Percentiles rank a stretch among this genome's conserved stretches.
phyloP scores from a whole-genome alignment of 2,113 vertebrate species.

The Corythaixoides concolor region DNA sequence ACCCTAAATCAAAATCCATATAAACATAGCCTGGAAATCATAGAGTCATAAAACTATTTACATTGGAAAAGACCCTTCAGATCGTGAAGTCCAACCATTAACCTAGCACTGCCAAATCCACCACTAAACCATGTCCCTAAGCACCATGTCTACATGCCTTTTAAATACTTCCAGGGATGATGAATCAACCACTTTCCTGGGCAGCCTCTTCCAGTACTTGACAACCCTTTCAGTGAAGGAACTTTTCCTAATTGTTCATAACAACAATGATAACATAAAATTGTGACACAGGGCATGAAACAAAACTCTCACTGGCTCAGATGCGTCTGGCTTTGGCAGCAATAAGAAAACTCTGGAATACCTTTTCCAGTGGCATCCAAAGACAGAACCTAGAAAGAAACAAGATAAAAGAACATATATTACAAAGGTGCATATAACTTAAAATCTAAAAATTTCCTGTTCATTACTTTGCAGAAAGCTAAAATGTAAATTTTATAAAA shows the following conservation, averaged over 20 bases:
- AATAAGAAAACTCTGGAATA: neutral
- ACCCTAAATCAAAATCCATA: neutral
- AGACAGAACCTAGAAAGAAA: neutral
- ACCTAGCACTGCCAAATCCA: neutral
- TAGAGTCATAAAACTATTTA: neutral
- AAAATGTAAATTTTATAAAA: neutral
- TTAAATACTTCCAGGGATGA: neutral
- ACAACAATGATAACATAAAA: neutral
- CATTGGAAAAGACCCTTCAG: neutral
- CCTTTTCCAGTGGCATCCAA: neutral
- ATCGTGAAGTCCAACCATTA: rapidly evolving
- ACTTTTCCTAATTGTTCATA: neutral
- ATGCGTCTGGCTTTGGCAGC: neutral
- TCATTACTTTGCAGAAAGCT: neutral
- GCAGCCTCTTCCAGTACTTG: neutral
- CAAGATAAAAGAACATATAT: neutral
- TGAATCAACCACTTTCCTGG: neutral
- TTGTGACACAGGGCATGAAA: neutral
- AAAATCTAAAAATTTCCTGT: neutral
- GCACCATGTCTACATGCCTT: rapidly evolving
- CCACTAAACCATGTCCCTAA: neutral
- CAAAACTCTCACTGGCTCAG: neutral
- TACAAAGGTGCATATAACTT: neutral
- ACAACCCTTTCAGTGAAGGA: neutral
- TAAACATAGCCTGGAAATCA: neutral